Conservation (phyloP, 2,113 vertebrate genomes). For the Neogale vison region DNA sequence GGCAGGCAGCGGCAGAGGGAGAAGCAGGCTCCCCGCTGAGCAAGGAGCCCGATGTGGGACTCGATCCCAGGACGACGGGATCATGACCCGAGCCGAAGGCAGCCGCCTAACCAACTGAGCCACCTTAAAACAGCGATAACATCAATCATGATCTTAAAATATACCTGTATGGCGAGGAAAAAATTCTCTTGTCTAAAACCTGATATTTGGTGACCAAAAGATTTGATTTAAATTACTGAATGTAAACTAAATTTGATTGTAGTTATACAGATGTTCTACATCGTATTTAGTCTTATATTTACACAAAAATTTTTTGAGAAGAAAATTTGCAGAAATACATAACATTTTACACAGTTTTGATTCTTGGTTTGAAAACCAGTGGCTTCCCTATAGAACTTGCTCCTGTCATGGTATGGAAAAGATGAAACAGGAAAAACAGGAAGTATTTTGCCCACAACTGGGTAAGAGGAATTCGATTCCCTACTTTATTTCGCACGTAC, state of each 20-base stretch:
- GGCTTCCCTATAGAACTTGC: neutral
- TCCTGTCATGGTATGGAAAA: neutral
- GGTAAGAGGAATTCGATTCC: neutral
- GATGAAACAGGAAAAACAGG: neutral
- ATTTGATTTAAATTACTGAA: slow-evolving; percentile 3
- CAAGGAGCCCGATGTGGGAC: too few species aligned
- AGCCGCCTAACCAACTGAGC: neutral
- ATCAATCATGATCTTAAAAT: neutral
- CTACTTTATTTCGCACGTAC: neutral
- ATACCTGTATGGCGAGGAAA: neutral
- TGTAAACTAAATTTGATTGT: neutral
- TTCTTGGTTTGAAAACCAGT: neutral
- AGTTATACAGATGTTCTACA: neutral
- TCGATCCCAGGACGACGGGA: too few species aligned
- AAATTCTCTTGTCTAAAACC: neutral
- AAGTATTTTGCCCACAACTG: neutral
- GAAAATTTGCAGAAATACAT: neutral
- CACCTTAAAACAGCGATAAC: neutral
- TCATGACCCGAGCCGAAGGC: too few species aligned
- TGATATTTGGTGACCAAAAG: slow-evolving; percentile 16
- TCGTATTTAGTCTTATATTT: neutral
- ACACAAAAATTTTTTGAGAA: neutral
- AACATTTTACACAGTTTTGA: neutral
- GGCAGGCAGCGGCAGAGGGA: too few species aligned
- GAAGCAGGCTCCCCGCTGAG: too few species aligned